Conservation (phyloP, 1,140 invertebrate genomes). For the Drosophila orosa region DNA sequence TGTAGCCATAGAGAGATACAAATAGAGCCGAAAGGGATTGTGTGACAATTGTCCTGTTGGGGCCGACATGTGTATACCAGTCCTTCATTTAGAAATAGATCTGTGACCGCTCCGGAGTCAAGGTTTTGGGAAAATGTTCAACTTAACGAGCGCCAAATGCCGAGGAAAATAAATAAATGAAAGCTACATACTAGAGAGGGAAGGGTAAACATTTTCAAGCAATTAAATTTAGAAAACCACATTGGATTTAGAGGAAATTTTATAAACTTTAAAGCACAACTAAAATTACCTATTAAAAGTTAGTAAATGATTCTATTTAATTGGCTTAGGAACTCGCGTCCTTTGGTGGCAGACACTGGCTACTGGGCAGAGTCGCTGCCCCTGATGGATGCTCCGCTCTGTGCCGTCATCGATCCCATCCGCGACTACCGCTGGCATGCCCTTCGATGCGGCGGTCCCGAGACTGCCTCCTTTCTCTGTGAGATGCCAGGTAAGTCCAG, state of each 20-base stretch:
- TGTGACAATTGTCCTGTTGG: conserved; percentile 60
- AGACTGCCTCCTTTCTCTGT: conserved; percentile 90
- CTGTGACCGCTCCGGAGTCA: conserved; percentile 9
- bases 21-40: conserved; percentile 24
- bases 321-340: conserved; percentile 84
- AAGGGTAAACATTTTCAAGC: neutral
- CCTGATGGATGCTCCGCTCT: conserved; percentile 85
- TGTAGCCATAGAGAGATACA: neutral
- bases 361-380: conserved; percentile 87
- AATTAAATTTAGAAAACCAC: neutral
- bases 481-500: conserved; percentile 88
- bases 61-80: conserved; percentile 56
- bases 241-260: neutral
- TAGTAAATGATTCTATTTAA: no score
- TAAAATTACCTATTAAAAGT: neutral
- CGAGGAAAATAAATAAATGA: neutral
- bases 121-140: conserved; percentile 2
- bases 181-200: neutral
- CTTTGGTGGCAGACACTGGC: conserved; percentile 86
- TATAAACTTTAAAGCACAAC: no score
- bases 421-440: conserved; percentile 90
- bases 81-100: conserved; percentile 23
- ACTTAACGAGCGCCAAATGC: conserved; percentile 12
- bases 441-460: conserved; percentile 89
- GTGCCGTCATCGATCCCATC: conserved; percentile 88